phyloP scores from a whole-genome alignment of 2,797 vertebrate genomes.

The Hippocampus kuda region DNA sequence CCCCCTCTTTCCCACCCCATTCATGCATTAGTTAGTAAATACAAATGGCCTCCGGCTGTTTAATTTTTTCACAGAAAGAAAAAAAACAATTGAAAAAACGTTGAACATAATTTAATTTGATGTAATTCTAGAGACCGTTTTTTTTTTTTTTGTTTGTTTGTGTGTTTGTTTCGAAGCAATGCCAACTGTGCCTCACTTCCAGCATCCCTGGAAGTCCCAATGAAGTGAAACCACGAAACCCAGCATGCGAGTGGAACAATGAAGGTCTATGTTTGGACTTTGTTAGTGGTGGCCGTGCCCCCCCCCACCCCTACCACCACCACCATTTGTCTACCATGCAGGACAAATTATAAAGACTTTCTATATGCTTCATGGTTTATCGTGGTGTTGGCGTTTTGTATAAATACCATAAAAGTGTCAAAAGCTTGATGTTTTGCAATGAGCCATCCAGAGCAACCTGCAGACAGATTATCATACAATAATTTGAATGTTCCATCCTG shows the following conservation, averaged over 20 bases:
- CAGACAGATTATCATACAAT: neutral
- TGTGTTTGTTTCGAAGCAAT: neutral
- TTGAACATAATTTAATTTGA: neutral
- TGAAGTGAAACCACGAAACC: neutral
- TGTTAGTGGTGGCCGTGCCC: neutral
- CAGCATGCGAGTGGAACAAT: neutral
- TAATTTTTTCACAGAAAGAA: neutral
- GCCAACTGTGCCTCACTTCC: slow-evolving; percentile 3
- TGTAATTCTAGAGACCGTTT: neutral
- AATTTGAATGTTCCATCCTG: neutral
- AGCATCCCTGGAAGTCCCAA: neutral
- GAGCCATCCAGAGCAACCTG: neutral
- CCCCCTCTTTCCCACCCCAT: too few species aligned
- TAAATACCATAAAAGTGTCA: neutral
- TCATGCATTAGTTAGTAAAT: slow-evolving; percentile 4
- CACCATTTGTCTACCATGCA: neutral
- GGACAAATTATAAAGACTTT: neutral
- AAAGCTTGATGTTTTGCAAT: neutral
- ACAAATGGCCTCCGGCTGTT: neutral
- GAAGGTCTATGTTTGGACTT: slow-evolving; percentile 4
- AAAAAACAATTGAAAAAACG: neutral
- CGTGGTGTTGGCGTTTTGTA: neutral
- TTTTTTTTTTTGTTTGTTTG: neutral
- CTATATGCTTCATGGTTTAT: neutral
- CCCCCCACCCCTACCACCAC: too few species aligned